These are phyloP conservation scores for Probosciger aterrimus DNA, from an alignment of 2,113 vertebrate species.

Conservation along the genomic window DNA sequence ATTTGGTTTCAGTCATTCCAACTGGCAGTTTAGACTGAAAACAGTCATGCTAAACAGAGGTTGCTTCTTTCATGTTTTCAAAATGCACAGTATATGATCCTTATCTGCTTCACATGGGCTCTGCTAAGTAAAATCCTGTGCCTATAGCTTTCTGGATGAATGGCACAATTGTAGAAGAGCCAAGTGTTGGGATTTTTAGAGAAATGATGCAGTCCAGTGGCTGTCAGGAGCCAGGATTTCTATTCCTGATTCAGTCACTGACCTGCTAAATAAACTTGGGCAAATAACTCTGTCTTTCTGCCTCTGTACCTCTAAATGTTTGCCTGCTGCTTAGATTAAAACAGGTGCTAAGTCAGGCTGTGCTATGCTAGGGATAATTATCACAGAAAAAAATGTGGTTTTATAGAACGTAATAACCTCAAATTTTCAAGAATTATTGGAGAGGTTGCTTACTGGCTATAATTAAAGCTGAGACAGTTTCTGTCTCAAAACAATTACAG, in stretches of 20 bases:
- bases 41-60: neutral
- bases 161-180: neutral
- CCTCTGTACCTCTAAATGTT: neutral
- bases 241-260: neutral
- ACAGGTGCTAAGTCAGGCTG: neutral
- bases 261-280: neutral
- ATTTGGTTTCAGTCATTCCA: slow-evolving; percentile 65
- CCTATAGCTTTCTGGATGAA: neutral
- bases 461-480: neutral
- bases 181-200: neutral
- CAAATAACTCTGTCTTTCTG: neutral
- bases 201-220: rapidly evolving
- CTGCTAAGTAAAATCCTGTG: neutral
- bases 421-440: neutral
- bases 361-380: neutral
- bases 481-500: neutral
- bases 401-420: neutral
- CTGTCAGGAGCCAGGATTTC: neutral
- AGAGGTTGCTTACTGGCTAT: neutral
- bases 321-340: neutral
- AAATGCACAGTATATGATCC: neutral
- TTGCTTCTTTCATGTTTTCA: neutral
- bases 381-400: neutral
- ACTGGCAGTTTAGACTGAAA: neutral
- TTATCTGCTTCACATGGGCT: neutral